Conservation (phyloP, 2,113 vertebrate species). For the Leucosticte australis region DNA sequence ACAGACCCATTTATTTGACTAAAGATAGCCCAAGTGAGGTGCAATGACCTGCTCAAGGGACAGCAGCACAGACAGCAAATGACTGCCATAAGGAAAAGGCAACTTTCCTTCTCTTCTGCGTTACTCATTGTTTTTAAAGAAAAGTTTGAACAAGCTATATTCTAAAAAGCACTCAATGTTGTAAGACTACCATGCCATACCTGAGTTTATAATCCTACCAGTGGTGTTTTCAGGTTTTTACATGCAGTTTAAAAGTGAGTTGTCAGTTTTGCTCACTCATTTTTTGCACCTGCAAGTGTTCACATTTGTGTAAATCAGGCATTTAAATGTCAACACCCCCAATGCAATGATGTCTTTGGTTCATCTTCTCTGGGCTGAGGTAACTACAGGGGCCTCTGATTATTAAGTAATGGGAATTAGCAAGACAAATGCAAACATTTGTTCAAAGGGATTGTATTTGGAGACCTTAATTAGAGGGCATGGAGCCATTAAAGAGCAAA, state of each 20-base stretch:
- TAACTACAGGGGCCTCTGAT: conserved; percentile 4
- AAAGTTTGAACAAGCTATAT: not conserved
- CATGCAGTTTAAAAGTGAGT: not conserved
- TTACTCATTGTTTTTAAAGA: not conserved
- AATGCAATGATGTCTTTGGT: not conserved
- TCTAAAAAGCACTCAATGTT: not conserved
- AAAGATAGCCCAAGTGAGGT: not conserved
- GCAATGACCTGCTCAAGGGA: not conserved
- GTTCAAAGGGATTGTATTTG: conserved; percentile 52
- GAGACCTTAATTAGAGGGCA: conserved; percentile 57
- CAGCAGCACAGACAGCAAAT: not conserved
- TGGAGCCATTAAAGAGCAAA: conserved; percentile 44
- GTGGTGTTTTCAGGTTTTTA: not conserved
- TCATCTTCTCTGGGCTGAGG: not conserved
- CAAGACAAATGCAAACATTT: conserved; percentile 59
- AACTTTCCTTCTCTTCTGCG: not conserved
- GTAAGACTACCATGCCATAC: not conserved
- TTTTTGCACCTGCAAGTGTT: not conserved
- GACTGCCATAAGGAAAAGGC: not conserved
- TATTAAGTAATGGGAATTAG: conserved; percentile 44
- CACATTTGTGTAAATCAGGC: not conserved
- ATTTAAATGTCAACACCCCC: not conserved
- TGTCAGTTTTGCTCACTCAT: not conserved
- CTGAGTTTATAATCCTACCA: not conserved
- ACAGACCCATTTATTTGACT: not conserved